Evolutionary conservation across 2,113 vertebrate species (phyloP).

Genomic region (Sorex fumeus): DNA sequence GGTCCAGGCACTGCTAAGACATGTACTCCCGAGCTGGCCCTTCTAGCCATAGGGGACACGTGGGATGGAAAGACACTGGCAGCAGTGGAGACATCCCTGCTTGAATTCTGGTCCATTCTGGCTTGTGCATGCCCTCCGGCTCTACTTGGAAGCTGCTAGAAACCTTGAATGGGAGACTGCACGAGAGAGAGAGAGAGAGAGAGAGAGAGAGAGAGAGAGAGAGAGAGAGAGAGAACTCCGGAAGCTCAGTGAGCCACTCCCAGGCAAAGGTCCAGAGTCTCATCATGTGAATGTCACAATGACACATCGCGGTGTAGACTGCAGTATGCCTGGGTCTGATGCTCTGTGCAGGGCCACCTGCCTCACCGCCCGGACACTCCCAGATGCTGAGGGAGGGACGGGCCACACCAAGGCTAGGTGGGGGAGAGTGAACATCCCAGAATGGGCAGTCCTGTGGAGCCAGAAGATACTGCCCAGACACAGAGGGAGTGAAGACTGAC

Average conservation of each 20-base stretch:
- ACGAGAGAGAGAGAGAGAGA: too few species aligned
- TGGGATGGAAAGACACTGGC: neutral
- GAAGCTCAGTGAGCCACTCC: slow-evolving; percentile 13
- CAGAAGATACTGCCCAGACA: neutral
- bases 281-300: neutral
- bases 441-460: neutral
- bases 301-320: too few species aligned
- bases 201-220: neutral
- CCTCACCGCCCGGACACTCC: neutral
- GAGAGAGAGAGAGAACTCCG: neutral
- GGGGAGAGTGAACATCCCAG: too few species aligned
- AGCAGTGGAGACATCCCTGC: neutral
- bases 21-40: too few species aligned
- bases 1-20: too few species aligned
- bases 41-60: too few species aligned
- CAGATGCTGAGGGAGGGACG: too few species aligned
- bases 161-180: too few species aligned
- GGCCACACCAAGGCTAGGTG: too few species aligned
- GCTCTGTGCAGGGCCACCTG: neutral
- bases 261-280: slow-evolving; percentile 33
- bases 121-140: too few species aligned
- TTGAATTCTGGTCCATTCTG: neutral
- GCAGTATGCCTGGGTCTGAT: too few species aligned
- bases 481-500: neutral
- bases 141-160: too few species aligned